Conservation (phyloP, 2,797 vertebrate species). For the Rhabdomys pumilio region DNA sequence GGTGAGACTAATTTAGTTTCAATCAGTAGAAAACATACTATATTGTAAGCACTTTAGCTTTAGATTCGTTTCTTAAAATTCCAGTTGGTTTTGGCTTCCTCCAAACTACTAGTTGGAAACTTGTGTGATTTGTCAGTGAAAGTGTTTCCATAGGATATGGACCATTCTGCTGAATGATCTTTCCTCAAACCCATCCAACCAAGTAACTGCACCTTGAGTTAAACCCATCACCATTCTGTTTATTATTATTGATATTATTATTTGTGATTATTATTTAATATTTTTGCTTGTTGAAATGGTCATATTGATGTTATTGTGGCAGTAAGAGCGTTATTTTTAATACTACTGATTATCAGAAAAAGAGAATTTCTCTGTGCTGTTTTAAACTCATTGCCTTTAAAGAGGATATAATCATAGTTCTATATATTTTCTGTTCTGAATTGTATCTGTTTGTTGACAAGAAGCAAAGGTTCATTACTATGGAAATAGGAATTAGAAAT, state of each 20-base stretch:
- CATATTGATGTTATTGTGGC: background rate
- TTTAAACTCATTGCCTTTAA: conserved; percentile 28
- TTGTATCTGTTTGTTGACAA: background rate
- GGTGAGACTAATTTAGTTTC: conserved; percentile 10
- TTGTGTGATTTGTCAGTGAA: background rate
- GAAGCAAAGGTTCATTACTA: background rate
- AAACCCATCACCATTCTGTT: background rate
- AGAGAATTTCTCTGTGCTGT: background rate
- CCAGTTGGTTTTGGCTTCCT: background rate
- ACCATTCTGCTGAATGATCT: background rate
- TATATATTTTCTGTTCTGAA: background rate
- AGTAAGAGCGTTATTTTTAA: background rate
- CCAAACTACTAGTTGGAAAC: background rate
- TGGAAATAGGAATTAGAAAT: background rate
- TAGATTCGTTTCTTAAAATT: background rate
- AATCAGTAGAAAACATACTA: conserved; percentile 1
- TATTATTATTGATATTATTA: background rate
- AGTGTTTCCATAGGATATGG: background rate
- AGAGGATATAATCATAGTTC: background rate
- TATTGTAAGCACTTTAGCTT: background rate
- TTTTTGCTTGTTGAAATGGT: background rate
- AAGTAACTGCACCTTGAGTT: background rate
- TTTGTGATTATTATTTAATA: too few relatives aligned
- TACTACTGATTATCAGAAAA: conserved; percentile 1
- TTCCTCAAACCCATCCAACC: background rate